Evolutionary conservation across 2,888 invertebrate species (phyloP).

Genomic region (Conomelus anceps): DNA sequence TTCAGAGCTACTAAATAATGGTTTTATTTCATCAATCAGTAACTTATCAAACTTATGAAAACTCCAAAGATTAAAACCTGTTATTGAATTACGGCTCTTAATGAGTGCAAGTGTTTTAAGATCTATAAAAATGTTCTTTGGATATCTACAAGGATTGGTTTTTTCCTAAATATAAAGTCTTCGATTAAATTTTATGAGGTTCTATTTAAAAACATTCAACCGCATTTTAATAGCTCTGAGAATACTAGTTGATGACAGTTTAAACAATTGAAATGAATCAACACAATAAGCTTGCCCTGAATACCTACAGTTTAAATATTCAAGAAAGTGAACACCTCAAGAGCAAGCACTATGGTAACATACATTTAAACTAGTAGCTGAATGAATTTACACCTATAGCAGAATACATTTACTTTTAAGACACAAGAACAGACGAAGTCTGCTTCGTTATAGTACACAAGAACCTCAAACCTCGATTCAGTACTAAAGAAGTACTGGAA

Average conservation of each 20-base stretch:
- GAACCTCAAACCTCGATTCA: no score
- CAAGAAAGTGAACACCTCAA: not conserved
- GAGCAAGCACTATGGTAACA: not conserved
- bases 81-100: no score
- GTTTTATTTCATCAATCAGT: not conserved
- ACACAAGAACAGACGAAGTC: not conserved
- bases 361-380: not conserved
- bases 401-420: not conserved
- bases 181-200: no score
- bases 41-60: no score
- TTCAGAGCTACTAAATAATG: not conserved
- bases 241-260: no score
- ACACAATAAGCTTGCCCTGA: not conserved
- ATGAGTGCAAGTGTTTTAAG: no score
- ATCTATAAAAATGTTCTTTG: no score
- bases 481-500: not conserved
- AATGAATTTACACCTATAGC: not conserved
- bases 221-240: no score
- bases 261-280: not conserved
- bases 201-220: no score
- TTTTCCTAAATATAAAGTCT: no score
- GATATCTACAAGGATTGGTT: no score
- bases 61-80: no score
- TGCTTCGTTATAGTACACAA: not conserved
- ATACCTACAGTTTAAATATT: not conserved